Evolutionary conservation across 2,797 vertebrate genomes (phyloP).

Genomic region (Anableps anableps): DNA sequence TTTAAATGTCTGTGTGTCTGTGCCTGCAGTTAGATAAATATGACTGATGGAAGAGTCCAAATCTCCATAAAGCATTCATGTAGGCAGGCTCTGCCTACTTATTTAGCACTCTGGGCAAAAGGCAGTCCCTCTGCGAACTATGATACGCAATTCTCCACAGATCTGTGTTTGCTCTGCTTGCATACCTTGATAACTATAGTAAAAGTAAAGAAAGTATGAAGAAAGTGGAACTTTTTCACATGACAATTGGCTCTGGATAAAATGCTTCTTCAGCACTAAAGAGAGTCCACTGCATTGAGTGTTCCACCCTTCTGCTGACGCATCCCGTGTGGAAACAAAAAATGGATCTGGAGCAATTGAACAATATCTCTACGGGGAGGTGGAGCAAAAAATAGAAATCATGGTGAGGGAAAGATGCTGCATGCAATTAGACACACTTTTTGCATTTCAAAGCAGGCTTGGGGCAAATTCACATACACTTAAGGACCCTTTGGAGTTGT

Average conservation of each 20-base stretch:
- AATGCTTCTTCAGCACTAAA: slow-evolving; percentile 63
- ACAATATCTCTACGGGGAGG: slow-evolving; percentile 40
- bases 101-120: slow-evolving; percentile 24
- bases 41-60: slow-evolving; percentile 57
- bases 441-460: slow-evolving; percentile 30
- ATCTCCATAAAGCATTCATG: slow-evolving; percentile 28
- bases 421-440: slow-evolving; percentile 21
- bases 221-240: slow-evolving; percentile 27
- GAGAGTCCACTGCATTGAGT: slow-evolving; percentile 40
- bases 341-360: slow-evolving; percentile 53
- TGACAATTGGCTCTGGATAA: slow-evolving; percentile 34
- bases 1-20: slow-evolving; percentile 8
- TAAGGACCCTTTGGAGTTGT: background rate
- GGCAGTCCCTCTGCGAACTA: slow-evolving; percentile 18
- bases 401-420: slow-evolving; percentile 17
- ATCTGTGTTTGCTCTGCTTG: slow-evolving; percentile 13
- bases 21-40: slow-evolving; percentile 28
- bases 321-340: slow-evolving; percentile 50
- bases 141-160: background rate
- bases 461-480: slow-evolving; percentile 1
- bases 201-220: slow-evolving; percentile 18
- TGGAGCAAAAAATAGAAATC: slow-evolving; percentile 41
- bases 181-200: slow-evolving; percentile 19
- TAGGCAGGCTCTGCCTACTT: slow-evolving; percentile 45
- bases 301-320: slow-evolving; percentile 62